phyloP scores from a whole-genome alignment of 2,113 vertebrate species.

The Xerus inauris region DNA sequence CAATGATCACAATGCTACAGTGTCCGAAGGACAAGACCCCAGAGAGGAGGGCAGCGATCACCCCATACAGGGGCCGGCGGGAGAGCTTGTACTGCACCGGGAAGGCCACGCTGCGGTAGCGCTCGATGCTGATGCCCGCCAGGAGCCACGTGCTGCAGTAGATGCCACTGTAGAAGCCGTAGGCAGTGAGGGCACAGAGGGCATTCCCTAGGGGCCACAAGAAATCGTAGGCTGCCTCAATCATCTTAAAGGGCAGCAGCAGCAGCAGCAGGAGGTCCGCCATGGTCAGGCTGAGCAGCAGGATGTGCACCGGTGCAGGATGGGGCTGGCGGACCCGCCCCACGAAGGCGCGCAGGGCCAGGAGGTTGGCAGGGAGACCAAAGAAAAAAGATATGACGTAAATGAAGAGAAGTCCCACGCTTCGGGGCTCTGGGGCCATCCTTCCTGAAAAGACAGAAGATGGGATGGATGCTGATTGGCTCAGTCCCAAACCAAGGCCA shows the following conservation, averaged over 20 bases:
- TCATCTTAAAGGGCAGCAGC: slow-evolving; percentile 93
- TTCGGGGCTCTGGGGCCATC: not conserved
- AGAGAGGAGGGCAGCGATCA: slow-evolving; percentile 86
- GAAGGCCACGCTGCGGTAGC: slow-evolving; percentile 92
- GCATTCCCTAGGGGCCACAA: slow-evolving; percentile 79
- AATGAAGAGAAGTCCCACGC: slow-evolving; percentile 82
- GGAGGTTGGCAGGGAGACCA: slow-evolving; percentile 90
- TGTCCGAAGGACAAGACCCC: slow-evolving; percentile 89
- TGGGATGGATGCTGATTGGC: not conserved
- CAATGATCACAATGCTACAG: slow-evolving; percentile 89
- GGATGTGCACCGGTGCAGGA: slow-evolving; percentile 89
- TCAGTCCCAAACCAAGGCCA: not conserved
- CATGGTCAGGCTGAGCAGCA: slow-evolving; percentile 93
- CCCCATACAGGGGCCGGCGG: slow-evolving; percentile 83
- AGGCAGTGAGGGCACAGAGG: slow-evolving; percentile 89
- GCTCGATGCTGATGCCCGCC: slow-evolving; percentile 91
- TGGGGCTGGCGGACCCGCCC: slow-evolving; percentile 86
- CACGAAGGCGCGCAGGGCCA: slow-evolving; percentile 91
- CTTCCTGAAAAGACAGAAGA: not conserved
- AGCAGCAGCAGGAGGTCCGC: slow-evolving; percentile 92
- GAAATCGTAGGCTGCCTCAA: slow-evolving; percentile 85
- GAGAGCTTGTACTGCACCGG: slow-evolving; percentile 89
- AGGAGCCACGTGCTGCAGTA: slow-evolving; percentile 94
- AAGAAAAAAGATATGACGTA: slow-evolving; percentile 89
- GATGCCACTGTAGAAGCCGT: slow-evolving; percentile 93